Conservation (phyloP, 2,888 invertebrate species). For the Rhagonycha fulva region DNA sequence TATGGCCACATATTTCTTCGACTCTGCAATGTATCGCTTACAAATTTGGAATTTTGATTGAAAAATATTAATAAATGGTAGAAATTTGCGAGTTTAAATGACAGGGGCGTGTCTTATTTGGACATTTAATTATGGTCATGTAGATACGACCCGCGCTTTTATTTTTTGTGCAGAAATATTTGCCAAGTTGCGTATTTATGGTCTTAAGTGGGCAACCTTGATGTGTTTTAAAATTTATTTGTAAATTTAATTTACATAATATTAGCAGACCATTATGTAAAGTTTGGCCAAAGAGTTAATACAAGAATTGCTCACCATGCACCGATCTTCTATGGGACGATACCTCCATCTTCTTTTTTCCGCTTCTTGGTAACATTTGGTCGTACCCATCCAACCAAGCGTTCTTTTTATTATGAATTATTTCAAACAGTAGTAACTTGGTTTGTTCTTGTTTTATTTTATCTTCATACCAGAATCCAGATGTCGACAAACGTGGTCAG, state of each 20-base stretch:
- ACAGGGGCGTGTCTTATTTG: not conserved
- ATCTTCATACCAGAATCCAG: constrained; percentile 3
- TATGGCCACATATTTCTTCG: not conserved
- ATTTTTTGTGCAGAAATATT: not conserved
- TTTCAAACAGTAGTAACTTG: not conserved
- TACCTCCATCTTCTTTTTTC: not conserved
- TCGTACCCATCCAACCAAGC: not conserved
- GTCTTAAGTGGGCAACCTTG: not conserved
- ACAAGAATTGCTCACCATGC: not conserved
- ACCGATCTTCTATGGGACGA: not conserved
- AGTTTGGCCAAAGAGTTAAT: not conserved
- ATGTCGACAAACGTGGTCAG: constrained; percentile 10
- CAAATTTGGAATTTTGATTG: not conserved
- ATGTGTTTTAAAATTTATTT: constrained; percentile 4
- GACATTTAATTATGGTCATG: not conserved
- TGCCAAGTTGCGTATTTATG: constrained; percentile 1
- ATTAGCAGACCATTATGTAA: constrained; percentile 21
- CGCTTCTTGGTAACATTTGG: not conserved
- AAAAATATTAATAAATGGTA: not conserved
- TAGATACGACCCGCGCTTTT: not conserved
- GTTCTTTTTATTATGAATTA: not conserved
- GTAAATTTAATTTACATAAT: constrained; percentile 21
- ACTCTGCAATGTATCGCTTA: not conserved
- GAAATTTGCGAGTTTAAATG: not conserved
- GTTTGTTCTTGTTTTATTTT: not conserved